Base-by-base conservation (phyloP, 2,888 invertebrate species). In the Rhimphoctona megacephalus region DNA sequence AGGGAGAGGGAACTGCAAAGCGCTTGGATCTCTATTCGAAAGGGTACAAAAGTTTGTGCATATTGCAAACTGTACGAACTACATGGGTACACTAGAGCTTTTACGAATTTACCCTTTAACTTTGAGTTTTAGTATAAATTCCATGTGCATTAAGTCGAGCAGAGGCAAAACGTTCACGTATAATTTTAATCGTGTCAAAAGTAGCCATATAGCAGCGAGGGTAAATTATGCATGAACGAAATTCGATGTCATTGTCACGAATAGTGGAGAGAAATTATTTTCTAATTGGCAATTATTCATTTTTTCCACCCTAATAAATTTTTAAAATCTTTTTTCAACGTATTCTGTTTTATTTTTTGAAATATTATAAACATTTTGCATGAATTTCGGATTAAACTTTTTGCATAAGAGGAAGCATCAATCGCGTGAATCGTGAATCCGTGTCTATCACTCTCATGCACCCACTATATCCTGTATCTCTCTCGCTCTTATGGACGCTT, bases 11-110 rank as follows among this genome's bases (percentile, higher is more conserved):
- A 46, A 22, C 8, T 46, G 46, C 25, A 30, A 30, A 30, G 30
- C 25, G 30, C 46, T 70, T 46, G 46, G 19, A 49, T 69, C 43
- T 69, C 43, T 25, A 33, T 30, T 30, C 49, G 8, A 46, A 67
- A 70, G 46, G 43, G 30, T 30, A 17, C 30, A 49, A 70, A 70
- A 70, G 30, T 46, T 70, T 70, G 14, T 30, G 46, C 70, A 49
- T 9, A 70, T 46, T 70, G 46, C 70, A 22, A 70, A 46, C 46
- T 46, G 11, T 22, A 67, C 67, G 67, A 61, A 61, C 30, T 30
- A 17, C 30, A 30, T 6, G 61, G 17, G 61, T 17, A 17, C 17
- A 61, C 30, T 1, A 61, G 61, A 61, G 30, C 61, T 61, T 30
- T 17, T 14, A 61, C 61, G 17, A 61, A 30, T 61, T 61, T 17